Percentiles rank a stretch among this genome's conserved stretches.
Evolutionary conservation across 2,797 vertebrate genomes (phyloP).

Genomic region (Molossus alvarezi): DNA sequence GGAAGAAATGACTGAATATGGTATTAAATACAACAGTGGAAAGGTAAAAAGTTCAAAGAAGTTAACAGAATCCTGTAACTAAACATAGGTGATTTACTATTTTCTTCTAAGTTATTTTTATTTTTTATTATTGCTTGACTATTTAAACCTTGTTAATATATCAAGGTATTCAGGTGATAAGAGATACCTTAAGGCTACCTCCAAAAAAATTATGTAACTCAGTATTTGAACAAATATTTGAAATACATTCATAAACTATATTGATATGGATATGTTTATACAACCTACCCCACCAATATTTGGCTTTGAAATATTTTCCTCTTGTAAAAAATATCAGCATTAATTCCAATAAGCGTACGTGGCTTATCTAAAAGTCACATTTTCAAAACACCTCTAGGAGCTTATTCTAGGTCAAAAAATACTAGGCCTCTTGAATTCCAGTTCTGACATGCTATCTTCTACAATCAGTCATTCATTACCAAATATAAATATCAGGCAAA

Average conservation of each 20-base stretch:
- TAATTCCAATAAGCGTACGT: constrained; percentile 9
- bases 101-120: constrained; percentile 52
- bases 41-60: not conserved
- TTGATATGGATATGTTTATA: not conserved
- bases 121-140: constrained; percentile 42
- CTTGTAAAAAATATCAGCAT: constrained; percentile 26
- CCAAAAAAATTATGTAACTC: constrained; percentile 12
- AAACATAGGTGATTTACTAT: constrained; percentile 2
- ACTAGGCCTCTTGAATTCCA: not conserved
- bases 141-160: constrained; percentile 6
- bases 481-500: constrained; percentile 38
- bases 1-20: not conserved
- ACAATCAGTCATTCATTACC: not conserved
- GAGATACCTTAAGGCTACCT: constrained; percentile 44
- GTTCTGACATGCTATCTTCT: not conserved
- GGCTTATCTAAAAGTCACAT: constrained; percentile 20
- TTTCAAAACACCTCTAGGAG: constrained; percentile 38
- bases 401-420: constrained; percentile 26
- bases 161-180: constrained; percentile 15
- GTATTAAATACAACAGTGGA: not conserved
- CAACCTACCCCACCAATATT: not conserved
- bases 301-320: constrained; percentile 24
- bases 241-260: constrained; percentile 50
- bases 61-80: not conserved
- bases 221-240: not conserved